Base-by-base conservation (phyloP, 2,797 vertebrate genomes). In the Periparus ater region DNA sequence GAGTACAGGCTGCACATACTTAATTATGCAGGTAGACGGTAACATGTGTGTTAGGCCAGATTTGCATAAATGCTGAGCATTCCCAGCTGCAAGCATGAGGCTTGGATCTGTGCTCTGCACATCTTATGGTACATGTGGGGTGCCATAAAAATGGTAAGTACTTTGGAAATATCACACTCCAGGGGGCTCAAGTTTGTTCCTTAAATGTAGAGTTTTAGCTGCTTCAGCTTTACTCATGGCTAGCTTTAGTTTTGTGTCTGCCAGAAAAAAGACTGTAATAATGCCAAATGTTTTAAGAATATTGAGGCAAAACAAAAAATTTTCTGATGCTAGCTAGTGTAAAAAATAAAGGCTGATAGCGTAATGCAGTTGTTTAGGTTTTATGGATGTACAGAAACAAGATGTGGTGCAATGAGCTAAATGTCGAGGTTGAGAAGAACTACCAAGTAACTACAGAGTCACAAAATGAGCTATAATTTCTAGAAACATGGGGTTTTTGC, bases 121-220 rank as follows among this genome's bases (percentile, higher is more conserved):
- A 40, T 40, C 38, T 40, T 40, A 40, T 40, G 38, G 38, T 40
- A 40, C 38, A 40, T 77, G 45, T 22, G 30, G 23, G 42, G 34
- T 70, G 42, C 73, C 50, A 42, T 91, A 67, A 83, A 93, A 86
- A 47, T 44, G 25, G 6, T 30, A 42, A 83, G 42, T 65, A 21
- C 42, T 84, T 88, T 23, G 50, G 73, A 80, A 94, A 74, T 88
- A 85, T 8, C 50, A 18, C 23, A 18, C 81, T 57, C 66, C 19
- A 20, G 45, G 34, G 61, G 34, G 25, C 53, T 81, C 30, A 42
- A 38, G 63, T 79, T 87, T 71, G 15, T 76, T 89, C n/a, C 32
- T 91, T 91, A 85, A 87, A 58, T 36, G 63, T 17, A 15, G 80
- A 78, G 17, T 73, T 92, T 45, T 73, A 73, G 71, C 55, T 87